Evolutionary conservation across 1,140 invertebrate genomes (phyloP), one percentile per base, ranked within the genome.

Genomic region (Sarcophaga bullata): DNA sequence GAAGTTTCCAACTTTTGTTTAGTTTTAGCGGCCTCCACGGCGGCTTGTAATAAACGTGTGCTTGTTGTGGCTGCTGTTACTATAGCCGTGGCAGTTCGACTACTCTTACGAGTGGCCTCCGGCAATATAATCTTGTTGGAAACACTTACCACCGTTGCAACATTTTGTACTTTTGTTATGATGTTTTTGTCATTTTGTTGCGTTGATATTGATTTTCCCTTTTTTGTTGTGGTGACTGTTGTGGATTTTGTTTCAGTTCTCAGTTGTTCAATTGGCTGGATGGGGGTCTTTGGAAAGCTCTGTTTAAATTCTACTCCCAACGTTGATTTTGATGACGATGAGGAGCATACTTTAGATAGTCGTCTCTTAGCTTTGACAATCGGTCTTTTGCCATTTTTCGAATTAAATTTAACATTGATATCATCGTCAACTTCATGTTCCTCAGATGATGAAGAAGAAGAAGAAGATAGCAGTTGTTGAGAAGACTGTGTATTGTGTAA

Each of bases 281-380:
- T 89, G 88, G 88, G 88, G 88, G 88, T 84, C 83, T 76, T 89
- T 76, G 84, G 88, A 90, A 90, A 90, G 86, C 88, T 84, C 88
- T 88, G 86, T 83, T 84, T 83, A 58, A 25, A 15, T 10, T 46
- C 49, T 46, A 48, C 52, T 13, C 50, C 25, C 62, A 68, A 68
- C 62, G 17, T 68, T 6, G 54, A 58, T 37, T 19, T 58, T 10
- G 80, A 58, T 0, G 80, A 58, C 5, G 50, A 52, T 19, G 50
- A 58, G 50, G 19, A 15, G 54, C 54, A 58, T 58, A 68, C 75
- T 49, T 78, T 78, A 13, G 75, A 15, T 11, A 78, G 15, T 50
- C 49, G 52, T 78, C 75, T 78, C 13, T 50, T 78, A 11, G 19
- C 62, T 37, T 47, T 72, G 0, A n/a, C 52, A 47, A 68, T 81